These are phyloP conservation scores for Myioborus miniatus DNA, from an alignment of 2,797 vertebrate species.

Conservation along the genomic window DNA sequence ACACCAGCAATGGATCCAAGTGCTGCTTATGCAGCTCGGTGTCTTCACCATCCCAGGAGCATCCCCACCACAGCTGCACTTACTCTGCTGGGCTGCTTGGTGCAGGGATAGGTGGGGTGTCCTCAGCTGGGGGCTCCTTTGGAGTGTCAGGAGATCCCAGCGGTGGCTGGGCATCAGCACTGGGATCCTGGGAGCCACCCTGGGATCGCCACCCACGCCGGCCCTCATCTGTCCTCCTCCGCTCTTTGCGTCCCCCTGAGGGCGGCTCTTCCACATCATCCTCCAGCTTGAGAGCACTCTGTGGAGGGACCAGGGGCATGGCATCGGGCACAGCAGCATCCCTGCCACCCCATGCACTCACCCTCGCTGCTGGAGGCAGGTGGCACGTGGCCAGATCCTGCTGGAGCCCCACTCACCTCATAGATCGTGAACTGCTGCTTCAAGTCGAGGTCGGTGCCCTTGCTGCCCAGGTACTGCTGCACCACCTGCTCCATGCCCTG, in stretches of 20 bases:
- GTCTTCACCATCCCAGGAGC: neutral
- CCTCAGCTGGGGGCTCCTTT: neutral
- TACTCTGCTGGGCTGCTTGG: neutral
- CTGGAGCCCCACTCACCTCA: conserved; percentile 74
- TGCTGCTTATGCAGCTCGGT: rapidly evolving
- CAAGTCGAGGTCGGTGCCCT: conserved; percentile 83
- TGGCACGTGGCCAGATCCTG: rapidly evolving
- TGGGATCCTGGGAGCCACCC: neutral
- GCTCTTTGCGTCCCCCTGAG: conserved; percentile 67
- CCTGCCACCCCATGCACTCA: neutral
- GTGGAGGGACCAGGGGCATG: neutral
- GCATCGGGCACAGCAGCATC: neutral
- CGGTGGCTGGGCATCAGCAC: neutral
- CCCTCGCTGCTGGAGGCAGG: neutral
- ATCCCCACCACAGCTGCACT: neutral
- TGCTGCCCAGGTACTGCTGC: conserved; percentile 81
- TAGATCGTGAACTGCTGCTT: conserved; percentile 86
- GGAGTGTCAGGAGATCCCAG: neutral
- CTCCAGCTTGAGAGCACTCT: conserved; percentile 83
- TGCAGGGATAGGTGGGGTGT: neutral
- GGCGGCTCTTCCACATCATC: conserved; percentile 75
- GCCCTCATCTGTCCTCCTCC: conserved; percentile 73
- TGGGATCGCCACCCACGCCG: conserved; percentile 71
- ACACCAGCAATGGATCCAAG: neutral
- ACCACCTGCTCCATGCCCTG: conserved; percentile 89